Conservation (phyloP, 2,888 invertebrate genomes). For the Drosophila aldrichi region DNA sequence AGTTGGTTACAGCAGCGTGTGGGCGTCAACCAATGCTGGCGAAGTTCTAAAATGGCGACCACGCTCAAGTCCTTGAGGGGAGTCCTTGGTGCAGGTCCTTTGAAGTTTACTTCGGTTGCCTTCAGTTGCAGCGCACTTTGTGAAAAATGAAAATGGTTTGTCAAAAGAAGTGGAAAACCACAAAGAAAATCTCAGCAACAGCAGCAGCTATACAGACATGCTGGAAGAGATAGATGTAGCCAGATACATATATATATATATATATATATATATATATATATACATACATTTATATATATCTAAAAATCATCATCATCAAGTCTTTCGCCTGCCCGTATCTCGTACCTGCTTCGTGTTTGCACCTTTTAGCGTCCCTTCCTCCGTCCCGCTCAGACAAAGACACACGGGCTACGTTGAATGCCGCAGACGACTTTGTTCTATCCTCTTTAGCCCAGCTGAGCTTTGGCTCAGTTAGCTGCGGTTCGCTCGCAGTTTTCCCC, state of each 20-base stretch:
- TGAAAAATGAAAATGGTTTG: conserved; percentile 58
- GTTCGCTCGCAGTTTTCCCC: conserved; percentile 58
- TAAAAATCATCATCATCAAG: conserved; percentile 62
- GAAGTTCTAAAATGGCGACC: conserved; percentile 62
- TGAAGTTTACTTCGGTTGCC: conserved; percentile 30
- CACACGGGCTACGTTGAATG: conserved; percentile 28
- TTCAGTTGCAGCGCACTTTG: conserved; percentile 42
- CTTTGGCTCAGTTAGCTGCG: conserved; percentile 58
- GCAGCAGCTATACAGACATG: conserved; percentile 14
- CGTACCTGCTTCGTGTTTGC: conserved; percentile 57
- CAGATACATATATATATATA: conserved; percentile 38
- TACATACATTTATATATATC: conserved; percentile 46
- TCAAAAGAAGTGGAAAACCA: conserved; percentile 82
- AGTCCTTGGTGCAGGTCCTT: conserved; percentile 21
- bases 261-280: conserved; percentile 52
- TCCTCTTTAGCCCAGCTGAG: conserved; percentile 44
- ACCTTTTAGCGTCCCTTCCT: conserved; percentile 45
- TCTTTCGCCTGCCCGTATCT: conserved; percentile 66
- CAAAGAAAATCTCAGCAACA: conserved; percentile 80
- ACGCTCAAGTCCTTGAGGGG: background rate
- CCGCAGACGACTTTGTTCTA: conserved; percentile 65
- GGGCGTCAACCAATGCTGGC: conserved; percentile 29
- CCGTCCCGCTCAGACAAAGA: conserved; percentile 40
- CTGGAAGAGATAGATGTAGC: background rate
- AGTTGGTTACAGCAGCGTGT: conserved; percentile 16